Conservation (phyloP, 2,888 invertebrate genomes). For the Nezara viridula region DNA sequence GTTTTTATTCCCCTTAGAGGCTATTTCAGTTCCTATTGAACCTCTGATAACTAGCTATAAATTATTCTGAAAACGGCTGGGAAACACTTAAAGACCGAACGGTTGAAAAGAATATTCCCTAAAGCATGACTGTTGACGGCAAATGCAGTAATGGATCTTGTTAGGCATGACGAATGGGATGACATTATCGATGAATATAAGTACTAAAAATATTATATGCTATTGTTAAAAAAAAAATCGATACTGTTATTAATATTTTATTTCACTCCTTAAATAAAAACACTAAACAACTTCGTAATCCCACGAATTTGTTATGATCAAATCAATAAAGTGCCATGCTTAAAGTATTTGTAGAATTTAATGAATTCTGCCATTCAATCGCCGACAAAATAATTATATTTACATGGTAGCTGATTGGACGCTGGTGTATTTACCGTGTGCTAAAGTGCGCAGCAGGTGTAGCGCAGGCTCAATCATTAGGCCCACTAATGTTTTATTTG, state of each 20-base stretch:
- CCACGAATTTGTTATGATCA: background rate
- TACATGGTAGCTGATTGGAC: background rate
- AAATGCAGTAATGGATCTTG: background rate
- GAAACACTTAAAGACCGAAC: background rate
- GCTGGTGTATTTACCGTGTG: background rate
- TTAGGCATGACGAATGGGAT: background rate
- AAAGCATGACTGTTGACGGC: background rate
- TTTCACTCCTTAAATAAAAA: no score
- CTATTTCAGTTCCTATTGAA: conserved; percentile 20
- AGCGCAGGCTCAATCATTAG: conserved; percentile 39
- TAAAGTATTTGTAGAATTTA: background rate
- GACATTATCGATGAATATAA: no score
- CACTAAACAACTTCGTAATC: no score
- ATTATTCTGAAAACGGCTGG: background rate
- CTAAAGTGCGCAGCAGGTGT: background rate
- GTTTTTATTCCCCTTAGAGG: background rate
- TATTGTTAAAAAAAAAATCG: no score
- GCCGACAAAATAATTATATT: conserved; percentile 3
- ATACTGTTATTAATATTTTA: no score
- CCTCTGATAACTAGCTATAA: background rate
- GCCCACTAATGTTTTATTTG: conserved; percentile 45
- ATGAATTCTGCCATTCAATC: background rate
- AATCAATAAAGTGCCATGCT: background rate
- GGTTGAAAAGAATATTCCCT: background rate
- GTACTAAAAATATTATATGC: no score